Evolutionary conservation across 2,113 vertebrate species (phyloP).

Genomic region (Coptodon rendalli): DNA sequence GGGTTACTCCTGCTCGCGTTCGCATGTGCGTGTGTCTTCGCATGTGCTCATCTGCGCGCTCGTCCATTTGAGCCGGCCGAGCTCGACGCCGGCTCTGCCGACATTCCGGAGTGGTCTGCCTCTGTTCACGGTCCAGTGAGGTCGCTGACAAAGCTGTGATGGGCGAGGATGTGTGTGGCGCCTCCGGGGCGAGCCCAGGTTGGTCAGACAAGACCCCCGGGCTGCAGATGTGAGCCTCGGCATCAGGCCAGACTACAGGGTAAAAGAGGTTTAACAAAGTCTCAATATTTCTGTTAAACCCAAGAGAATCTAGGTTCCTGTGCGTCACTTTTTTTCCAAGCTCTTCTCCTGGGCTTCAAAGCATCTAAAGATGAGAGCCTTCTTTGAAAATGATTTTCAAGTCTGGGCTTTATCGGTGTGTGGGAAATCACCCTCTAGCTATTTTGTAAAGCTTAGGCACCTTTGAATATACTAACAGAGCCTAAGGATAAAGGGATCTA

Average conservation of each 20-base stretch:
- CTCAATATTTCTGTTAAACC: conserved; percentile 13
- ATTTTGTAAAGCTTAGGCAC: conserved; percentile 65
- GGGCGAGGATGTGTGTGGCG: conserved; percentile 52
- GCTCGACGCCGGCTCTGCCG: conserved; percentile 44
- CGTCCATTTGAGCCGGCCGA: conserved; percentile 41
- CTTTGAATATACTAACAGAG: conserved; percentile 61
- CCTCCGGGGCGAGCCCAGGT: conserved; percentile 36
- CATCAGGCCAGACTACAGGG: background rate
- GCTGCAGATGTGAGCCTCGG: background rate
- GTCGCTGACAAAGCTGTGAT: conserved; percentile 61
- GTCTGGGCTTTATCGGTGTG: conserved; percentile 61
- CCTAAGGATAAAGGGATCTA: conserved; percentile 58
- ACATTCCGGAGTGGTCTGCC: conserved; percentile 64
- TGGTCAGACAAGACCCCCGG: background rate
- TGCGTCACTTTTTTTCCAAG: background rate
- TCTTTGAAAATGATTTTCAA: conserved; percentile 68
- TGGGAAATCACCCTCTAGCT: conserved; percentile 64
- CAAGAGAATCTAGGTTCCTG: conserved; percentile 26
- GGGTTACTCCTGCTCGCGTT: conserved; percentile 32
- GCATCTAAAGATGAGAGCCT: conserved; percentile 45
- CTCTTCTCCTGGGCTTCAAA: conserved; percentile 58
- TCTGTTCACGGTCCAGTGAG: conserved; percentile 68
- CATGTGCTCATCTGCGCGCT: conserved; percentile 24
- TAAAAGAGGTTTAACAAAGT: background rate
- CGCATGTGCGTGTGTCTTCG: conserved; percentile 6